These are phyloP conservation scores for Epistrophe grossulariae DNA, from an alignment of 2,888 invertebrate species.

Conservation along the genomic window DNA sequence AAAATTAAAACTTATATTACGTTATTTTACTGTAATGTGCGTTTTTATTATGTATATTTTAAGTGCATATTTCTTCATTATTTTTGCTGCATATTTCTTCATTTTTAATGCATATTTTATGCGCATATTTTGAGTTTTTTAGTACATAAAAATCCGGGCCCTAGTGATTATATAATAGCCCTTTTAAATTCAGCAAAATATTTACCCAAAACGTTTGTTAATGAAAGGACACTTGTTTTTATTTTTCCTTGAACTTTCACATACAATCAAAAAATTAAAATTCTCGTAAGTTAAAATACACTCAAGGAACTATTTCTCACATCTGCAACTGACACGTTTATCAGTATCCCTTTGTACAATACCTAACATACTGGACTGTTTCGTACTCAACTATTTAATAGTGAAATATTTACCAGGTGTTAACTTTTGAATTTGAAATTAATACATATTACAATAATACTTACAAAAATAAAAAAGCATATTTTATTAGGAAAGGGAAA, in stretches of 20 bases:
- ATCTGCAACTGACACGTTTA: slow-evolving; percentile 44
- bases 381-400: slow-evolving; percentile 28
- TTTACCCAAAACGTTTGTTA: too few species aligned
- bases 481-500: slow-evolving; percentile 24
- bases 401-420: slow-evolving; percentile 60
- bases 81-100: too few species aligned
- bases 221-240: neutral
- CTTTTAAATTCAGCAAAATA: too few species aligned
- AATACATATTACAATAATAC: slow-evolving; percentile 25
- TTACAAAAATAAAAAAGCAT: neutral
- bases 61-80: too few species aligned
- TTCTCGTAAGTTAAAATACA: neutral
- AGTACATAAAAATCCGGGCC: too few species aligned
- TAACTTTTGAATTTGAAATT: slow-evolving; percentile 45
- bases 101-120: too few species aligned
- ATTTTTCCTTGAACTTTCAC: neutral
- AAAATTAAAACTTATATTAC: too few species aligned
- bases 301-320: neutral
- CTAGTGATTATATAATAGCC: too few species aligned
- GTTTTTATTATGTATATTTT: too few species aligned
- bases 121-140: too few species aligned
- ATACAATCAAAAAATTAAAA: neutral
- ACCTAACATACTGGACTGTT: neutral
- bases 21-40: too few species aligned
- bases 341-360: neutral